These are phyloP conservation scores for Camponotus floridanus DNA, from an alignment of 1,140 invertebrate species.

Conservation along the genomic window DNA sequence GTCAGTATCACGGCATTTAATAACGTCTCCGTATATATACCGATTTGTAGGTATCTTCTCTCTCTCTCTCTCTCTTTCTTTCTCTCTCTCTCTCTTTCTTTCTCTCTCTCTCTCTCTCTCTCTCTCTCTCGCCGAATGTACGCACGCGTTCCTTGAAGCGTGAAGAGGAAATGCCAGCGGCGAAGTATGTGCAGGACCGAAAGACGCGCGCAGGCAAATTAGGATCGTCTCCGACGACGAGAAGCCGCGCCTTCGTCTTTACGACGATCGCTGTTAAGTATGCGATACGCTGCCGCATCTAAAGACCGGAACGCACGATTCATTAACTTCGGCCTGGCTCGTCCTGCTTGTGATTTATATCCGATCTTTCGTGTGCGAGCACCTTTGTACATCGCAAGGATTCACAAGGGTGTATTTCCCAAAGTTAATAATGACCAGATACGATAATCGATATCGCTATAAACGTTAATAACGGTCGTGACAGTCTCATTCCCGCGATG, in stretches of 20 bases:
- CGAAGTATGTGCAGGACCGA: slow-evolving; percentile 2
- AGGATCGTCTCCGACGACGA: slow-evolving; percentile 66
- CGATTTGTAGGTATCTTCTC: background rate
- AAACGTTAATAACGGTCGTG: background rate
- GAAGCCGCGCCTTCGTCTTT: slow-evolving; percentile 76
- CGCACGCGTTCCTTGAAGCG: slow-evolving; percentile 42
- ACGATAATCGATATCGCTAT: background rate
- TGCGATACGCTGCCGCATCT: slow-evolving; percentile 79
- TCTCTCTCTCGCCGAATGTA: background rate
- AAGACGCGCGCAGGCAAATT: slow-evolving; percentile 52
- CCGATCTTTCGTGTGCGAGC: slow-evolving; percentile 62
- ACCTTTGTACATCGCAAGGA: background rate
- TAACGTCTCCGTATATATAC: slow-evolving; percentile 38
- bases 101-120: background rate
- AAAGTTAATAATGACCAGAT: background rate
- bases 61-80: too few relatives aligned
- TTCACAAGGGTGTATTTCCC: background rate
- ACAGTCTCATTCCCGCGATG: background rate
- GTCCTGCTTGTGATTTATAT: slow-evolving; percentile 70
- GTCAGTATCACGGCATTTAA: slow-evolving; percentile 47
- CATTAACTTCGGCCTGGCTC: slow-evolving; percentile 81
- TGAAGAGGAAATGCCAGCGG: slow-evolving; percentile 67
- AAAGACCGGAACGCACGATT: slow-evolving; percentile 84
- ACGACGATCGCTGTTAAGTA: slow-evolving; percentile 70
- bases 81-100: background rate